Evolutionary conservation across 2,113 vertebrate species (phyloP).

Genomic region (Thalassarche chlororhynchos): DNA sequence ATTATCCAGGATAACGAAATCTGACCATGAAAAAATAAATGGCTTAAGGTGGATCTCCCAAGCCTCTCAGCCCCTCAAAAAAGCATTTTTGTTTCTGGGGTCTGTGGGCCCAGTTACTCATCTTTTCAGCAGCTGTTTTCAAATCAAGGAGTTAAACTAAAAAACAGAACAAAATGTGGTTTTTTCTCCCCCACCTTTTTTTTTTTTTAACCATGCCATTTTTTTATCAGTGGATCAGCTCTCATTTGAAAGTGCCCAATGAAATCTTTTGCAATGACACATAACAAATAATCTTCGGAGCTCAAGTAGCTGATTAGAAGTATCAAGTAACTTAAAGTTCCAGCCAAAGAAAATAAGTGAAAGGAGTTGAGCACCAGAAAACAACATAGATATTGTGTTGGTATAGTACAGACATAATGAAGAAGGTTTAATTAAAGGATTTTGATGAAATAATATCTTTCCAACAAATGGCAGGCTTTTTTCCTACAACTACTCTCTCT

Average conservation of each 20-base stretch:
- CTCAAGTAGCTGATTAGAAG: neutral
- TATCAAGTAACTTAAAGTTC: neutral
- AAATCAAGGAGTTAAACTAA: neutral
- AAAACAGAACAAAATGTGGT: neutral
- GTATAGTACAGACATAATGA: neutral
- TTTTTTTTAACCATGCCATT: neutral
- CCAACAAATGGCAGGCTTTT: neutral
- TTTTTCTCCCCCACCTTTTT: neutral
- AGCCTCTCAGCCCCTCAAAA: neutral
- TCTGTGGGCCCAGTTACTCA: neutral
- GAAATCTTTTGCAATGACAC: neutral
- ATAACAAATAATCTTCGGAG: neutral
- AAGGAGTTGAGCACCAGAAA: neutral
- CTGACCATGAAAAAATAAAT: neutral
- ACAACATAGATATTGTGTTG: neutral
- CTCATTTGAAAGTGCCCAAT: neutral
- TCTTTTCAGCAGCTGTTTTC: neutral
- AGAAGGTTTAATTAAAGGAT: neutral
- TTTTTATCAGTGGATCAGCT: neutral
- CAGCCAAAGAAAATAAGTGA: neutral
- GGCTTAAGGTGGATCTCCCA: neutral
- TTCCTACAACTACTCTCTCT: neutral
- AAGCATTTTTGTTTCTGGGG: fast-evolving
- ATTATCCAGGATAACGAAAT: neutral
- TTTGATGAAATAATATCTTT: neutral